Evolutionary conservation across 2,888 invertebrate species (phyloP), one percentile per base, ranked within the genome.

Genomic region (Chloroclystis v-ata): DNA sequence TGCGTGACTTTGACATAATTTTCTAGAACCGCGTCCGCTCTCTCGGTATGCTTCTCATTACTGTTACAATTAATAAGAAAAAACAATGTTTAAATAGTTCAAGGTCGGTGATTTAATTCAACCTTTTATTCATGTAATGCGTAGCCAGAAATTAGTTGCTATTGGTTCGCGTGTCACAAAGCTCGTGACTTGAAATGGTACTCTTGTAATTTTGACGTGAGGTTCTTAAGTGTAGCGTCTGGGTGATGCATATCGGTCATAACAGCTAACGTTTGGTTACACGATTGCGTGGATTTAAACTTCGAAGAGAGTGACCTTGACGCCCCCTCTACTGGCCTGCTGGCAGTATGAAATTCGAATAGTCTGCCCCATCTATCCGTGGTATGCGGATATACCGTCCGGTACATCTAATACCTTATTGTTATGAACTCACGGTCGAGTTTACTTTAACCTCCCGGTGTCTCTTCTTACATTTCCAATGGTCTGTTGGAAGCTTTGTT

Each of bases 231-330:
- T 61, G 70, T 20, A 20, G 57, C 65, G 70, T 69, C 70, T 65
- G 59, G 53, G 52, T 60, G 82, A 82, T 82, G 67, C 70, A 71
- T 80, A 83, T 83, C 84, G 60, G 63, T 67, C 65, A 60, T 59
- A 63, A 60, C 54, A 56, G 52, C 57, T 58, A 59, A 61, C 63
- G 66, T 66, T 67, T 66, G 63, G 67, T 67, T 61, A 67, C 66
- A 54, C 67, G 72, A 70, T 82, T 82, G 86, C 85, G 84, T 84
- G 85, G 84, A 78, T 67, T 73, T 71, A 65, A 68, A 66, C 73
- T 67, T 72, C 72, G 64, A 67, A 66, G 74, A 81, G 82, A 81
- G 59, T 78, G 85, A 85, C 86, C 86, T 85, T 86, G 86, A 65
- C 67, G 56, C 62, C 68, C 71, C 68, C 67, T 66, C 54, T 61